Percentiles rank a stretch among this genome's conserved stretches.
Evolutionary conservation across 2,888 invertebrate species (phyloP).

Genomic region (Clivina fossor): DNA sequence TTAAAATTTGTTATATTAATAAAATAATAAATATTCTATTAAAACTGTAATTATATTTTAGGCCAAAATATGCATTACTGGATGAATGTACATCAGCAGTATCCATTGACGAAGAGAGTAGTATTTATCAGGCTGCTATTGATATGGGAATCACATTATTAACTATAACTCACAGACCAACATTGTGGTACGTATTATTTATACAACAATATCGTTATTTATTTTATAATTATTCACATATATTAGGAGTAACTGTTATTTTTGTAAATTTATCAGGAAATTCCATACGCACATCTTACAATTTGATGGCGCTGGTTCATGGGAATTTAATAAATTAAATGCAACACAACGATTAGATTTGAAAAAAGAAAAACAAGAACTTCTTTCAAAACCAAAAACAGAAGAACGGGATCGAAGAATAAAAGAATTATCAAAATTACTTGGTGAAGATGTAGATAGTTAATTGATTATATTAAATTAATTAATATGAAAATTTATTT

Average conservation of each 20-base stretch:
- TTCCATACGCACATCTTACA: conserved; percentile 94
- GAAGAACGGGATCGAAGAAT: conserved; percentile 46
- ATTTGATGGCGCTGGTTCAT: conserved; percentile 94
- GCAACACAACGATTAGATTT: conserved; percentile 47
- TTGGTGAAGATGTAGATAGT: conserved; percentile 47
- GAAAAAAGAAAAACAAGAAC: conserved; percentile 50
- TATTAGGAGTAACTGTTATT: too few relatives aligned
- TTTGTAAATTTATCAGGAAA: too few relatives aligned
- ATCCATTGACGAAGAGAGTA: conserved; percentile 88
- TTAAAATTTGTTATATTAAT: too few relatives aligned
- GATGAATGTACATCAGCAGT: conserved; percentile 98
- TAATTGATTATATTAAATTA: too few relatives aligned
- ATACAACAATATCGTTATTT: too few relatives aligned
- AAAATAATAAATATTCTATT: too few relatives aligned
- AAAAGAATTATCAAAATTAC: conserved; percentile 48
- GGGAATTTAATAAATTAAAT: conserved; percentile 65
- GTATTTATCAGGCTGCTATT: conserved; percentile 88
- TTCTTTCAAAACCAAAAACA: conserved; percentile 45
- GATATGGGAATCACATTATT: conserved; percentile 89
- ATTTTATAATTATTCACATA: too few relatives aligned
- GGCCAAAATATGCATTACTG: conserved; percentile 85
- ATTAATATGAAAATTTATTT: too few relatives aligned
- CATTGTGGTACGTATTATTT: too few relatives aligned
- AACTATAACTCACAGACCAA: conserved; percentile 95
- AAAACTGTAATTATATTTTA: conserved; percentile 93